Base-by-base conservation (phyloP, 2,888 invertebrate species). In the Megamerina dolium region DNA sequence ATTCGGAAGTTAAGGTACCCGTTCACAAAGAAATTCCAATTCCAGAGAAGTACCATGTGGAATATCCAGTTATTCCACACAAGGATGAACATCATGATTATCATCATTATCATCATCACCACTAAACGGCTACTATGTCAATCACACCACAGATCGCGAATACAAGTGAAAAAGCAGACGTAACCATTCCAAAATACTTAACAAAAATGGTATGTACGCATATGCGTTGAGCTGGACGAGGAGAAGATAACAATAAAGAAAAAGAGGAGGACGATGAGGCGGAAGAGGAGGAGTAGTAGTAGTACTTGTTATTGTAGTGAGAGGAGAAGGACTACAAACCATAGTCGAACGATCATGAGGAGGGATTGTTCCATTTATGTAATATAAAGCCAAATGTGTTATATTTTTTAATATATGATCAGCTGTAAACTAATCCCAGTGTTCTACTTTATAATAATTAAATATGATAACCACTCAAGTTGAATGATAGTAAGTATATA, bases 1-100 rank as follows among this genome's bases (percentile, higher is more conserved):
- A 70, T 49, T 59, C 65, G 3, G 85, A 86, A 61, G 82, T 87
- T 12, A 83, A 78, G 46, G 75, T 81, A 43, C 86, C 86, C 14
- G 77, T 87, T 5, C 81, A 85, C 58, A 87, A 83, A 65, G 83
- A 83, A 63, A 81, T 86, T 17, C 86, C 87, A 10, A 78, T 81
- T 59, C 82, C 85, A 17, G 58, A 68, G 41, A 70, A 70, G 52
- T 79, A 83, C 34, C 83, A 83, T 46, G 81, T 82, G 18, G 84
- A 83, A 43, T 73, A 61, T 50, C 70, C 70, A 34, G 55, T 66
- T 50, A 55, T 66, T 50, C 59, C 65, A 44, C 59, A 67, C 8
- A 76, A 79, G 52, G 75, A 66, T 48, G 54, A 63, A 35, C 60
- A 64, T 35, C 53, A 59, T 35, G 53, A 60, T 26, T 46, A 52